phyloP scores from a whole-genome alignment of 2,113 vertebrate species.

The Oryctolagus cuniculus region mOryCun1.1 NC_091449.1:23885001-23885500 shows the following conservation, averaged over 20 bases:
- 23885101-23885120: not conserved
- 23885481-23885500: not conserved
- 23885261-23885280: not conserved
- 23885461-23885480: conserved; percentile 15
- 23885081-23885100: not conserved
- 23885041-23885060: not conserved
- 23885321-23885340: not conserved
- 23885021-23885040: not conserved
- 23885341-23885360: not conserved
- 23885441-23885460: not conserved
- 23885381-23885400: not conserved
- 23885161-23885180: not conserved
- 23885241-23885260: conserved; percentile 46
- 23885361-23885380: not conserved
- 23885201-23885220: not conserved
- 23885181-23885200: not conserved
- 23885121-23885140: not conserved
- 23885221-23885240: conserved; percentile 20
- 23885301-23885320: not conserved
- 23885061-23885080: not conserved
- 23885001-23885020: not conserved
- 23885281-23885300: not conserved
- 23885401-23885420: too few relatives aligned
- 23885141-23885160: not conserved
- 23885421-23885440: not conserved